Evolutionary conservation across 2,113 vertebrate species (phyloP), one percentile per base, ranked within the genome.

Genomic region (Menura novaehollandiae): DNA sequence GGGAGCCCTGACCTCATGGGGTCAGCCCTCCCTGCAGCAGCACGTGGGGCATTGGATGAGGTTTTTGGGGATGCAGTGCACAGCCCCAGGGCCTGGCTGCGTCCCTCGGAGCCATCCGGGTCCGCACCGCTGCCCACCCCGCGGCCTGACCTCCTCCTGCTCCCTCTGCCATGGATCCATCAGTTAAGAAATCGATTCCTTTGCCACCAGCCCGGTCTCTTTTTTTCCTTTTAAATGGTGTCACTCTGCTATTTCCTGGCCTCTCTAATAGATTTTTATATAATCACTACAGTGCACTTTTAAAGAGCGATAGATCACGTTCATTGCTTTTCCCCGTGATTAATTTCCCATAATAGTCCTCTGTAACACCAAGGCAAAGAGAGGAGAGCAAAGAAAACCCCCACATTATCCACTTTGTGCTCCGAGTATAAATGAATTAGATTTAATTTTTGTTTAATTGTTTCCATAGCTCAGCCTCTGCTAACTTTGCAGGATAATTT

Each of bases 371-470:
- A 94, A 96, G 96, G 98, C 96, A 91, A 97, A 98, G 97, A 98
- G 98, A 98, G 88, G 92, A 91, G 96, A 83, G 97, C 60, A 93
- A 89, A 91, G 94, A 88, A 89, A 84, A 92, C 92, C 95, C 95
- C 94, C 89, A 96, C 96, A 91, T 95, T 98, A 98, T 98, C 98
- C 98, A 98, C 98, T 98, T 98, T 98, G 98, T 98, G 98, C 98
- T 97, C 97, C 60, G 97, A 97, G 98, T 97, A 97, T 97, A 98
- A 98, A 98, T 98, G 98, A 98, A 98, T 99, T 98, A 98, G 98
- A 98, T 98, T 98, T 98, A 98, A 99, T 98, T 98, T 98, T 98
- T 98, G 97, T 98, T 98, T 98, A 99, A 99, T 99, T 99, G 98
- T 99, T 98, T 98, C 98, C 98, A 98, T 98, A 98, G 98, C 98